phyloP scores from a whole-genome alignment of 2,888 invertebrate genomes.

The Drosophila phalerata region DNA sequence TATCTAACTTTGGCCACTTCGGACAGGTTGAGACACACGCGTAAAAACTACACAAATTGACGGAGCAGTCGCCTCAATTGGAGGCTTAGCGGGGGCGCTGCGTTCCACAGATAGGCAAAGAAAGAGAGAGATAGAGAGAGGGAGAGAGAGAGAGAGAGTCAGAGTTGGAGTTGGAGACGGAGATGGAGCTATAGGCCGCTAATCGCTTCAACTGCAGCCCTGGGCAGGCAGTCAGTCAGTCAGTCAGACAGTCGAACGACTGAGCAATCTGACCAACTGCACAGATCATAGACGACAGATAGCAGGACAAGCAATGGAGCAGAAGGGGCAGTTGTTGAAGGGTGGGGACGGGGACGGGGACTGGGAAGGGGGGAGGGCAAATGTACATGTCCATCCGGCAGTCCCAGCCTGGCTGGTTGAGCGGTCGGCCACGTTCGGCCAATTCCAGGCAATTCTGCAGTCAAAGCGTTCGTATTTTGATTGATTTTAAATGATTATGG shows the following conservation, averaged over 20 bases:
- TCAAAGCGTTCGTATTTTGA: conserved; percentile 85
- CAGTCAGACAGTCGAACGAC: conserved; percentile 42
- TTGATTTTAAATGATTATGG: conserved; percentile 85
- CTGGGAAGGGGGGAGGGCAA: conserved; percentile 33
- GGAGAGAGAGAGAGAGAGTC: conserved; percentile 3
- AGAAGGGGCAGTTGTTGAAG: conserved; percentile 14
- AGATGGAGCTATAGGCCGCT: conserved; percentile 59
- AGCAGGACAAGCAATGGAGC: conserved; percentile 59
- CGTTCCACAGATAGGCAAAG: conserved; percentile 16
- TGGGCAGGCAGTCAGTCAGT: conserved; percentile 42
- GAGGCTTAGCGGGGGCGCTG: conserved; percentile 54
- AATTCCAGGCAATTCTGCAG: conserved; percentile 83
- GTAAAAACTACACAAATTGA: conserved; percentile 81
- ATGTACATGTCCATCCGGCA: conserved; percentile 65
- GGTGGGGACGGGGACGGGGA: neutral
- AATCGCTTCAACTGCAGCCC: conserved; percentile 75
- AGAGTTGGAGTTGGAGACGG: conserved; percentile 9
- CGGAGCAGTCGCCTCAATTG: conserved; percentile 40
- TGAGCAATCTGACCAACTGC: conserved; percentile 72
- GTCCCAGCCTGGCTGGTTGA: conserved; percentile 31
- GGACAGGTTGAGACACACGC: conserved; percentile 81
- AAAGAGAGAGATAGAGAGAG: conserved; percentile 4
- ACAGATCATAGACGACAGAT: conserved; percentile 84
- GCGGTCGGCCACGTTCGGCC: conserved; percentile 73
- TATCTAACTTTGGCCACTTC: conserved; percentile 73